Conservation (phyloP, 2,113 vertebrate species). For the Crotalus horridus region DNA sequence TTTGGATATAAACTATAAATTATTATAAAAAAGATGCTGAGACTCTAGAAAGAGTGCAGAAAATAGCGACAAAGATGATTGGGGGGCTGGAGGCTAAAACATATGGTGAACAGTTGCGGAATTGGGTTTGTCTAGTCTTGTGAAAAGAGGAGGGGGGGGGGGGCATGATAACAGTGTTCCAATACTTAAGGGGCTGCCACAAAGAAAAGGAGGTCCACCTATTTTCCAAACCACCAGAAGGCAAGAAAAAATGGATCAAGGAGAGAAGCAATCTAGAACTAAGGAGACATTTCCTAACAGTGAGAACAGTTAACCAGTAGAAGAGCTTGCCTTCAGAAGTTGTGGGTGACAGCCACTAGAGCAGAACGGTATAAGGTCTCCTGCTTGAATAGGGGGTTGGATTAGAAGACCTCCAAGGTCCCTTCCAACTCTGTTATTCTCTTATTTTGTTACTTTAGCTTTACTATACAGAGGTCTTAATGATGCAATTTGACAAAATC, state of each 20-base stretch:
- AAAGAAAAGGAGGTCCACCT: background rate
- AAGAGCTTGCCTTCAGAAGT: background rate
- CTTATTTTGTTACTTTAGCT: background rate
- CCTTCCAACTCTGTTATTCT: too few species aligned
- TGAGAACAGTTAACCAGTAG: background rate
- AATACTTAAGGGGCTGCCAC: background rate
- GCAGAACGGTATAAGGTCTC: too few species aligned
- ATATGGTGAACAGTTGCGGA: background rate
- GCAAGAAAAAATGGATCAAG: background rate
- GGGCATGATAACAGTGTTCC: background rate
- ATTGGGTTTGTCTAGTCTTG: background rate
- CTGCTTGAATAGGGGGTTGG: too few species aligned
- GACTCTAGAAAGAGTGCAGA: background rate
- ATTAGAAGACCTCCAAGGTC: too few species aligned
- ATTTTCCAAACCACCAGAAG: background rate
- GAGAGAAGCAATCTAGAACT: background rate
- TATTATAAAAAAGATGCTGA: too few species aligned
- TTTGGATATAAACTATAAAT: too few species aligned
- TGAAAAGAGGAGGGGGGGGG: background rate
- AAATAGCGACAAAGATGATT: background rate
- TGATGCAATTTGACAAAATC: background rate
- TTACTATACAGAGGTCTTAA: background rate
- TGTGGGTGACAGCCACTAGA: background rate
- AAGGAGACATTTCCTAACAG: background rate
- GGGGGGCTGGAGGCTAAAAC: background rate